Base-by-base conservation (phyloP, 1,140 invertebrate genomes). In the Neocloeon triangulifer region DNA sequence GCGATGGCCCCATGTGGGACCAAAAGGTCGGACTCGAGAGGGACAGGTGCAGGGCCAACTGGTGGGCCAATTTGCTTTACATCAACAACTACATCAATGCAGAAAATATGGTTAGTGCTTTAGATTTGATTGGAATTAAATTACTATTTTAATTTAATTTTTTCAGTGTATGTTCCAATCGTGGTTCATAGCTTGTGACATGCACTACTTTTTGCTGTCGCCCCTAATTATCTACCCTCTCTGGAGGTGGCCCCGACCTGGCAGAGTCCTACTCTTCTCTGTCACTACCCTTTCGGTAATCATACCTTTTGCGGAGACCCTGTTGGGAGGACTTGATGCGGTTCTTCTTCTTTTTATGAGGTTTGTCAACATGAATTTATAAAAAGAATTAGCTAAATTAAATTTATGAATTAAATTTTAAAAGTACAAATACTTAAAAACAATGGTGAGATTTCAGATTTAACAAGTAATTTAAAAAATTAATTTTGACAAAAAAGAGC, bases 301-400 rank as follows among this genome's bases (percentile, higher is more conserved):
- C 12, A 56, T 69, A 39, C 72, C 71, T 16, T 61, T 69, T 32
- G 48, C 56, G 13, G 53, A 70, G 12, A 73, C 69, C 12, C 64
- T 59, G 31, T 43, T 52, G 36, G 49, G 65, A 14, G 45, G 62
- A 12, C 48, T 64, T 39, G 68, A 72, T 52, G 67, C 70, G 22
- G 73, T 70, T 0, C 50, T 73, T 22, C 50, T 76, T 45, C 48
- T 61, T 35, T 71, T 62, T 47, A 62, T 64, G 19, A 56, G 63
- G 69, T 72, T 59, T 61, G 61, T 54, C 14, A 14, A 13, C 3
- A n/a, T 29, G 9, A 18, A 29, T 29, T n/a, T 14, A 3, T 23
- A 12, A 23, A 8, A 4, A 4, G 23, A 14, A 3, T n/a, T n/a
- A n/a, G n/a, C n/a, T n/a, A n/a, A n/a, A n/a, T n/a, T n/a, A n/a